A percentile compares a stretch with the other conserved stretches of the same genome.
Evolutionary conservation across 2,797 vertebrate genomes (phyloP).

Genomic region (Australoheros facetus): DNA sequence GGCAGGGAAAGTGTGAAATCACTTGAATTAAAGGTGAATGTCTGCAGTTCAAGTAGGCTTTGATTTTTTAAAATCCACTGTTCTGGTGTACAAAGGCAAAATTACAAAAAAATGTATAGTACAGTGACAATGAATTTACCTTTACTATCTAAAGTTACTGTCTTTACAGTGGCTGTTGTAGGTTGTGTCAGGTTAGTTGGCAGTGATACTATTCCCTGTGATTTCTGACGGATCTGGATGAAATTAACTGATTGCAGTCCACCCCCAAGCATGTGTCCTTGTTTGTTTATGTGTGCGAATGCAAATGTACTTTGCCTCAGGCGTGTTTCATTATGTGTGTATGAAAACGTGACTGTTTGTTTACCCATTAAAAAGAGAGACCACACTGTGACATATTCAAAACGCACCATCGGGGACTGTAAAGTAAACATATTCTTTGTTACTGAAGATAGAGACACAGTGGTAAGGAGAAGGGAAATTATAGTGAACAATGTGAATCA

Average conservation of each 20-base stretch:
- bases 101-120: not conserved
- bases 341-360: constrained; percentile 19
- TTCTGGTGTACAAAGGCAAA: not conserved
- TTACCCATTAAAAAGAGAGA: constrained; percentile 21
- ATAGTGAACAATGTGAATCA: constrained; percentile 47
- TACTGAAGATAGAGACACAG: constrained; percentile 8
- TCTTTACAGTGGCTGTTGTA: not conserved
- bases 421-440: constrained; percentile 36
- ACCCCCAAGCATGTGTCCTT: not conserved
- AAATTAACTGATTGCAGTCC: constrained; percentile 16
- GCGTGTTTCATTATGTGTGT: constrained; percentile 16
- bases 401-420: constrained; percentile 16
- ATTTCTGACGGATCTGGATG: not conserved
- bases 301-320: constrained; percentile 31
- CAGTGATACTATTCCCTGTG: not conserved
- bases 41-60: not conserved
- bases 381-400: constrained; percentile 21
- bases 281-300: constrained; percentile 29
- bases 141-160: not conserved
- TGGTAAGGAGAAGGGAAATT: constrained; percentile 47
- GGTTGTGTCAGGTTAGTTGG: not conserved
- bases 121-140: not conserved
- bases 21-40: not conserved
- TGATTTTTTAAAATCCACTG: not conserved
- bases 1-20: not conserved